Conservation (phyloP, 2,797 vertebrate species). For the Ceryle rudis region DNA sequence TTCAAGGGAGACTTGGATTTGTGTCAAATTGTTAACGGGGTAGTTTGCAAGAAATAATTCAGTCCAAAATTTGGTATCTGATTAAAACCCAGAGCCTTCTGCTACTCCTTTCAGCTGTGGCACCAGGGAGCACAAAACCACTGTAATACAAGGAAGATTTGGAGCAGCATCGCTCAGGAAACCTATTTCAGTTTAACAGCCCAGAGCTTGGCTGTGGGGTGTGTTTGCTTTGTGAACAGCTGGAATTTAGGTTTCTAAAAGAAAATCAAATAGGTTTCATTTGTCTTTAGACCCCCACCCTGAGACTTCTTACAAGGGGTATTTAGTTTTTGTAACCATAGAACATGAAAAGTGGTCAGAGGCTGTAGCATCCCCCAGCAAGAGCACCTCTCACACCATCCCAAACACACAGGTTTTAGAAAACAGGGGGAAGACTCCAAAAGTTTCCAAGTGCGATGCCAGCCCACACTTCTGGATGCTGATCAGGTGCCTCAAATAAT, state of each 20-base stretch:
- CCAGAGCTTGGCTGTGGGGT: background rate
- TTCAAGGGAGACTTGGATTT: background rate
- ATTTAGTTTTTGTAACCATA: background rate
- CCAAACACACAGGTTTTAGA: background rate
- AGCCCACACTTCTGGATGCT: background rate
- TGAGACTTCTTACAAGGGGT: background rate
- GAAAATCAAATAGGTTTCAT: background rate
- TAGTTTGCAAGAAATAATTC: background rate
- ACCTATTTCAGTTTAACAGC: background rate
- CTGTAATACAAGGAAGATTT: background rate
- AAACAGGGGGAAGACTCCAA: background rate
- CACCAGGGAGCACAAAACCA: accelerated
- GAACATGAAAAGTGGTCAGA: background rate
- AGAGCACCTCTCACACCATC: background rate
- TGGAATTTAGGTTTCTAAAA: background rate
- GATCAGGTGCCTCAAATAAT: background rate
- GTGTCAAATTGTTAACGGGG: background rate
- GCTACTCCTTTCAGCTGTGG: background rate
- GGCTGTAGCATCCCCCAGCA: background rate
- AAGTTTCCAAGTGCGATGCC: accelerated
- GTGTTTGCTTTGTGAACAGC: background rate
- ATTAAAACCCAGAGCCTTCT: background rate
- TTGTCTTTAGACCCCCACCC: background rate
- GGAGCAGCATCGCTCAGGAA: background rate
- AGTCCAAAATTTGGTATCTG: too few relatives aligned